Evolutionary conservation across 2,888 invertebrate genomes (phyloP).

Genomic region (Teinopalpus imperialis): DNA sequence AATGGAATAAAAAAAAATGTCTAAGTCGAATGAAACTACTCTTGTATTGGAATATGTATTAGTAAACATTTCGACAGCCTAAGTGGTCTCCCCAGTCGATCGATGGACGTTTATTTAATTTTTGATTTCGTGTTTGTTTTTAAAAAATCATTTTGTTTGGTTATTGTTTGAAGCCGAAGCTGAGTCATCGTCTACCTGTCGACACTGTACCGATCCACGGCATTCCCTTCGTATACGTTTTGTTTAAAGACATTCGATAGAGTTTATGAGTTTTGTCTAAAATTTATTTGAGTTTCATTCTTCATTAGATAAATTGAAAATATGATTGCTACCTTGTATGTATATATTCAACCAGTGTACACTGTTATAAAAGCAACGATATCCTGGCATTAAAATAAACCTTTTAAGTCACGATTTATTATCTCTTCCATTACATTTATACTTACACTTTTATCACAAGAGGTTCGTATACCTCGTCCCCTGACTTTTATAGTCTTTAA

Average conservation of each 20-base stretch:
- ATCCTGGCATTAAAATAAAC: not conserved
- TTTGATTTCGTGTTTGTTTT: slow-evolving; percentile 24
- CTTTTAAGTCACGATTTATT: slow-evolving; percentile 10
- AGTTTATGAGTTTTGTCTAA: no score
- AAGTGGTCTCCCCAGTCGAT: slow-evolving; percentile 38
- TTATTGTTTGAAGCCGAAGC: slow-evolving; percentile 28
- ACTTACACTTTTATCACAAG: slow-evolving; percentile 20
- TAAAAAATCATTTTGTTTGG: slow-evolving; percentile 17
- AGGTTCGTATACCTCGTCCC: slow-evolving; percentile 35
- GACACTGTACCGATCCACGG: slow-evolving; percentile 63
- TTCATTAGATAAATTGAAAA: no score
- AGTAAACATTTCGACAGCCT: slow-evolving; percentile 30
- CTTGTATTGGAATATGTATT: not conserved
- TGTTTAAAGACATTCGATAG: slow-evolving; percentile 62
- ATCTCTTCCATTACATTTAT: slow-evolving; percentile 1
- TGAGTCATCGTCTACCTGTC: slow-evolving; percentile 73
- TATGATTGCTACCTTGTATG: no score
- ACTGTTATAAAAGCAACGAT: not conserved
- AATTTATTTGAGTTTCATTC: no score
- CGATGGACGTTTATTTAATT: slow-evolving; percentile 42
- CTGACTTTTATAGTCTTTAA: slow-evolving; percentile 57
- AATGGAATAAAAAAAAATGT: no score
- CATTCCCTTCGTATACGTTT: slow-evolving; percentile 45
- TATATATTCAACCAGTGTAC: no score
- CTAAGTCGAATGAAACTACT: no score